Evolutionary conservation across 2,113 vertebrate species (phyloP), one percentile per base, ranked within the genome.

Genomic region (Taurulus bubalis): DNA sequence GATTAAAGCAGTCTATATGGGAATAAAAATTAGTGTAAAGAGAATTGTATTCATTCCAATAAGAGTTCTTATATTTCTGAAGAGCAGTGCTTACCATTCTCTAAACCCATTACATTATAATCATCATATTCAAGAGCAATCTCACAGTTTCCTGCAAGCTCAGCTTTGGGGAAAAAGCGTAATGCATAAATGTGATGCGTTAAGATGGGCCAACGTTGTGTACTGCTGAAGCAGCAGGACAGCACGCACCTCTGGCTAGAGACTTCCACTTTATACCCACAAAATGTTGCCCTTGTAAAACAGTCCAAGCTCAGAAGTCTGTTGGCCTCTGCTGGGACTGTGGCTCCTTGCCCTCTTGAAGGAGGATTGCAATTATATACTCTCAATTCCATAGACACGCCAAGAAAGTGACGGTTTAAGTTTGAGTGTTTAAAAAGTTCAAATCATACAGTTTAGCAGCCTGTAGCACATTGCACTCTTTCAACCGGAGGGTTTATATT

Each of bases 201-300:
- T 85, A 85, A 24, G 42, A 30, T 40, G 9, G 40, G 75, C 65
- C 80, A 47, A 64, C 18, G 59, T 15, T 72, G 40, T 65, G 60
- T 67, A 83, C 28, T 77, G 87, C 91, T 87, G 84, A 89, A 72
- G 26, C 86, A 91, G 80, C 90, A 85, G 58, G 72, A 79, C 47
- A n/a, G 45, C 30, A 14, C 32, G 45, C 71, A 85, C 77, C 83
- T 77, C 59, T 76, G 72, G 75, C 36, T 65, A 49, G 28, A 70
- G 66, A 45, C 40, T 26, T 70, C 66, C 51, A 77, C 77, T 82
- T 66, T 80, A 66, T 30, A 77, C 26, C 12, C 49, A 24, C 28
- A 79, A 65, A 83, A 78, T 53, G 60, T 24, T 12, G 24, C 40
- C 64, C 45, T 47, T 2, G 1, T 62, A 71, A 79, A 86, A 80